phyloP scores from a whole-genome alignment of 2,113 vertebrate species.

The Carettochelys insculpta region DNA sequence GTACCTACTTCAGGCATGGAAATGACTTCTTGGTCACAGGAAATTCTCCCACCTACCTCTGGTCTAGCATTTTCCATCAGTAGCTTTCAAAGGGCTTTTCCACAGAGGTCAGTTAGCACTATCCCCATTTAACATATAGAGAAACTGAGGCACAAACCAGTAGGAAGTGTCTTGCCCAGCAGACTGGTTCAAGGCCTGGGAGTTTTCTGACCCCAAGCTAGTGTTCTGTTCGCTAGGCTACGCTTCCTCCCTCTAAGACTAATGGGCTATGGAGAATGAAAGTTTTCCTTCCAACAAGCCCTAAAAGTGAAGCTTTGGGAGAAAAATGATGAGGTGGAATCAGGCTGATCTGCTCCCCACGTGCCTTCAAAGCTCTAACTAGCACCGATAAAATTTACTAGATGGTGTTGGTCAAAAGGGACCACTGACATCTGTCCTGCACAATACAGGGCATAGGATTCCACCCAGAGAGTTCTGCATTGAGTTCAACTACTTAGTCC shows the following conservation, averaged over 20 bases:
- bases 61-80: accelerated
- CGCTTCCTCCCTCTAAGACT: neutral
- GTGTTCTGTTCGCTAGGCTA: neutral
- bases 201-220: neutral
- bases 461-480: neutral
- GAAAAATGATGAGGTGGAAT: neutral
- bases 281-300: neutral
- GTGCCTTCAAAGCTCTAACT: neutral
- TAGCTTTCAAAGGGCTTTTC: neutral
- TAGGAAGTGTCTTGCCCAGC: neutral
- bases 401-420: neutral
- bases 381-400: neutral
- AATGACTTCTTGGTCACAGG: neutral
- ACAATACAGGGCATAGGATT: neutral
- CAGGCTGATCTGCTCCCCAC: accelerated
- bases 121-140: neutral
- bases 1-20: neutral
- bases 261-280: neutral
- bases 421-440: neutral
- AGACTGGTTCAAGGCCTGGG: accelerated
- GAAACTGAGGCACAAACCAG: neutral
- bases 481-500: neutral
- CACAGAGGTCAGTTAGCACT: neutral
- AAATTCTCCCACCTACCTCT: neutral
- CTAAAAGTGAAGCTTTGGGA: neutral